Evolutionary conservation across 2,113 vertebrate species (phyloP).

Genomic region (Scatophagus argus): DNA sequence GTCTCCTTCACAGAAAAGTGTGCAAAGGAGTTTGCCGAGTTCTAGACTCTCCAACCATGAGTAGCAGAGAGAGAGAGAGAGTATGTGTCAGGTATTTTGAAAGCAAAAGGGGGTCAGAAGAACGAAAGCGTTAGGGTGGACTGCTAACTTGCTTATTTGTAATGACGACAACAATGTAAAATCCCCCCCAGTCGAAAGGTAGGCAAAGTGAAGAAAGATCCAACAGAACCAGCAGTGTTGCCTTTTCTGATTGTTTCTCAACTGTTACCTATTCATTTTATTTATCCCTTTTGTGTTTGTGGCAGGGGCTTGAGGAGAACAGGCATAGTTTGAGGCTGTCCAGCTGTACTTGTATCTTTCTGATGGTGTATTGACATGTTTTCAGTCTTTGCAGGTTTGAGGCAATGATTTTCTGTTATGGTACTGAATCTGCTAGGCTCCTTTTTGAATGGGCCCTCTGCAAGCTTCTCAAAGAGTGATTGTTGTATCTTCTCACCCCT

Average conservation of each 20-base stretch:
- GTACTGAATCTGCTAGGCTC: conserved; percentile 77
- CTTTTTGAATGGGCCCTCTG: conserved; percentile 47
- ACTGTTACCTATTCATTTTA: conserved; percentile 80
- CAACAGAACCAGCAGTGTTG: conserved; percentile 87
- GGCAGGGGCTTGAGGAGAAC: conserved; percentile 69
- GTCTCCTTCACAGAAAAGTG: conserved; percentile 95
- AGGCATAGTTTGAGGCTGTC: conserved; percentile 62
- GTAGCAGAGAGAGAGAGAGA: conserved; percentile 57
- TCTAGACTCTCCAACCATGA: conserved; percentile 84
- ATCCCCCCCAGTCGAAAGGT: conserved; percentile 60
- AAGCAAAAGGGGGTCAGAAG: conserved; percentile 63
- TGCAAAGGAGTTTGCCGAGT: conserved; percentile 94
- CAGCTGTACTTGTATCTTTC: conserved; percentile 69
- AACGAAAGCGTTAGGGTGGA: conserved; percentile 73
- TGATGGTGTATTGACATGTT: conserved; percentile 70
- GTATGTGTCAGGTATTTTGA: conserved; percentile 64
- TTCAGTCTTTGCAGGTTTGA: conserved; percentile 75
- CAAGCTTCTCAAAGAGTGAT: conserved; percentile 68
- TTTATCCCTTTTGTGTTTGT: conserved; percentile 77
- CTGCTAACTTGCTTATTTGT: conserved; percentile 82
- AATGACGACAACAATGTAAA: conserved; percentile 80
- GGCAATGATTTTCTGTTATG: conserved; percentile 72
- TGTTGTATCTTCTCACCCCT: conserved; percentile 60
- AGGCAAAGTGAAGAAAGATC: conserved; percentile 72
- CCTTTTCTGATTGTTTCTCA: conserved; percentile 84